These are phyloP conservation scores for Gorsachius magnificus DNA, from an alignment of 2,797 vertebrate species.

Conservation along the genomic window DNA sequence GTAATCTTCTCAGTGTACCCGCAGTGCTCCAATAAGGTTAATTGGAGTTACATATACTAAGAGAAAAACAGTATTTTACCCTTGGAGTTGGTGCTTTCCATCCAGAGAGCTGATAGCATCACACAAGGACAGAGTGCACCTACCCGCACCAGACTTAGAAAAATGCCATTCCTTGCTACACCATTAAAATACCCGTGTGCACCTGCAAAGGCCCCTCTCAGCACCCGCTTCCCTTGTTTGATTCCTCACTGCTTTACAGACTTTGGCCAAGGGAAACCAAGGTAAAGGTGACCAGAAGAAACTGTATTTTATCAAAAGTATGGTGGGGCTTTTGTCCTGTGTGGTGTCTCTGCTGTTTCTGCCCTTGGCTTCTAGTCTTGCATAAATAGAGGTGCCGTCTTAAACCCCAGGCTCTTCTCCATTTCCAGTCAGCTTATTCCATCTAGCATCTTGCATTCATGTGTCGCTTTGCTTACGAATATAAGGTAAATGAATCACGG, in stretches of 20 bases:
- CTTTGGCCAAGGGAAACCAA: not conserved
- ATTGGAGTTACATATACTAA: conserved; percentile 22
- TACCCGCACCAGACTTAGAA: not conserved
- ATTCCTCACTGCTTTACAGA: not conserved
- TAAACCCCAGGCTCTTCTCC: not conserved
- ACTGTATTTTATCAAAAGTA: not conserved
- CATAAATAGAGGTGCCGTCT: not conserved
- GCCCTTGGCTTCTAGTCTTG: not conserved
- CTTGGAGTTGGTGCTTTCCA: not conserved
- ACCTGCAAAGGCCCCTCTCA: not conserved
- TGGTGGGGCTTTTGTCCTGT: not conserved
- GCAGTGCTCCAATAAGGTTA: conserved; percentile 40
- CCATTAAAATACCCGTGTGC: not conserved
- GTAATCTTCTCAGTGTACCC: conserved; percentile 36
- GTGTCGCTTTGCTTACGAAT: not conserved
- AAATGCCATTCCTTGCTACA: not conserved
- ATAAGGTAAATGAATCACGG: not conserved
- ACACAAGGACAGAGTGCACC: not conserved
- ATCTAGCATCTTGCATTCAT: not conserved
- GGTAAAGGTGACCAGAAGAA: not conserved
- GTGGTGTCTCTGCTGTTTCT: not conserved
- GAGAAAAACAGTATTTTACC: not conserved
- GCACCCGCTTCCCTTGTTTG: not conserved
- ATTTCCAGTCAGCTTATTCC: not conserved
- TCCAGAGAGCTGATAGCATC: not conserved